Percentiles rank a stretch among this genome's conserved stretches.
These are phyloP conservation scores for Lagopus leucura DNA, from an alignment of 2,113 vertebrate genomes.

Conservation along the genomic window DNA sequence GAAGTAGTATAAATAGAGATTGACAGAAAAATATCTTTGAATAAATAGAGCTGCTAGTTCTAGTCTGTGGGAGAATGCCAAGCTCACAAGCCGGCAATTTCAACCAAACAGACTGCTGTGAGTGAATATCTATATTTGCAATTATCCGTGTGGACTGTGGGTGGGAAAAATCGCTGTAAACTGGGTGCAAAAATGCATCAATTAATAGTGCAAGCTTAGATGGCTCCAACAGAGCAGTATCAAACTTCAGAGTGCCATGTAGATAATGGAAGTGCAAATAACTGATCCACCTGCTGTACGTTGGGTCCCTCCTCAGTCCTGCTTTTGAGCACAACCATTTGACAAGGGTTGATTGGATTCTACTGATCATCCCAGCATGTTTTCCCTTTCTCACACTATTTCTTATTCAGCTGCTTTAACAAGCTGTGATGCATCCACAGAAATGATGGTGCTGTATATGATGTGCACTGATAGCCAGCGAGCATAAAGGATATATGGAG, in stretches of 20 bases:
- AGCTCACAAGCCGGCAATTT: background rate
- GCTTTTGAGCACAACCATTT: background rate
- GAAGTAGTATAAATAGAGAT: background rate
- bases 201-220: background rate
- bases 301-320: background rate
- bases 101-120: background rate
- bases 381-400: background rate
- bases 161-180: background rate
- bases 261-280: background rate
- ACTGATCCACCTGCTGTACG: background rate
- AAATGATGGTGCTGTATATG: background rate
- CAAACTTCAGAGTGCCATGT: background rate
- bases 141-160: background rate
- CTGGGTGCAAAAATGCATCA: background rate
- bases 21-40: slow-evolving; percentile 8
- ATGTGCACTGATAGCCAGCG: background rate
- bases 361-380: background rate
- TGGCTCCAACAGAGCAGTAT: background rate
- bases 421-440: background rate
- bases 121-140: background rate
- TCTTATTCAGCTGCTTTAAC: background rate
- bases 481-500: background rate
- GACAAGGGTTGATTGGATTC: background rate
- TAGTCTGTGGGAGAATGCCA: background rate
- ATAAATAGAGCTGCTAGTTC: slow-evolving; percentile 10